Conservation (phyloP, 2,113 vertebrate species). For the Archocentrus centrarchus region DNA sequence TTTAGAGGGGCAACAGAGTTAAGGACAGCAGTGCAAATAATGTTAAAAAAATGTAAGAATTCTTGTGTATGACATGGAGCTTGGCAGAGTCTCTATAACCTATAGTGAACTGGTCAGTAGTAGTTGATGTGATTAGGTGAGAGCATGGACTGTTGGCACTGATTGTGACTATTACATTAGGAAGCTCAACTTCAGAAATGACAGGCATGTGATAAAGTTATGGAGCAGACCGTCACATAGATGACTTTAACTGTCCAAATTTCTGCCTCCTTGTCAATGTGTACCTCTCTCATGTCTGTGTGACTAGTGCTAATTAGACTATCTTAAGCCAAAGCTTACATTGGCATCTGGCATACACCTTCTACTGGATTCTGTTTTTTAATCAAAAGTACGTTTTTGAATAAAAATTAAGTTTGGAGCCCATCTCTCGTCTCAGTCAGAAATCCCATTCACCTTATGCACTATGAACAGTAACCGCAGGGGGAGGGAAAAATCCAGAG, state of each 20-base stretch:
- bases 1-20: not conserved
- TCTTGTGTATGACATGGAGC: not conserved
- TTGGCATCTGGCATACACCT: too few relatives aligned
- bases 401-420: not conserved
- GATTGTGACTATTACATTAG: not conserved
- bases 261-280: not conserved
- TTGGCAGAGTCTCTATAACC: not conserved
- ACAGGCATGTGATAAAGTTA: not conserved
- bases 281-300: not conserved
- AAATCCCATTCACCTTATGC: not conserved
- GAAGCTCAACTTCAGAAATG: not conserved
- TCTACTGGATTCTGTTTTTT: too few relatives aligned
- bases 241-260: not conserved
- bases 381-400: too few relatives aligned
- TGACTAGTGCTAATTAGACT: not conserved
- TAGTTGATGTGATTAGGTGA: not conserved
- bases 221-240: too few relatives aligned
- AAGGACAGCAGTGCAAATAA: not conserved
- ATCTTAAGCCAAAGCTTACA: too few relatives aligned
- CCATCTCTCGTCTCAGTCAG: not conserved
- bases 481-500: not conserved
- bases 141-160: not conserved
- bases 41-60: not conserved
- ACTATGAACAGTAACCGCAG: not conserved
- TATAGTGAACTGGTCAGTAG: not conserved